Percentiles rank a stretch among this genome's conserved stretches.
These are phyloP conservation scores for Luperina nickerlii DNA, from an alignment of 2,888 invertebrate species.

Conservation along the genomic window DNA sequence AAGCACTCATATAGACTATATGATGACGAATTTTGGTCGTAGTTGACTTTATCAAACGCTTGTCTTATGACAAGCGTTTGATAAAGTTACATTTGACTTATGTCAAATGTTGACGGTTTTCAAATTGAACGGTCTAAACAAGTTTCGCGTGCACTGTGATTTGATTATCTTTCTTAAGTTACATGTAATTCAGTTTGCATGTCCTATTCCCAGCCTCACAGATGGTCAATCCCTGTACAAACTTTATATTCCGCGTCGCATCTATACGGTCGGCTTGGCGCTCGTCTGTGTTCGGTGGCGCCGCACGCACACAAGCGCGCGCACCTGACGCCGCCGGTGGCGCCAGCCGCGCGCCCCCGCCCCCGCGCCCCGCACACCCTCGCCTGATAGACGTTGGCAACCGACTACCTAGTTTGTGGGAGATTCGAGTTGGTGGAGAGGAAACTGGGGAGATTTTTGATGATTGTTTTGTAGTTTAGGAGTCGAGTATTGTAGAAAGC, in stretches of 20 bases:
- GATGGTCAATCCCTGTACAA: conserved; percentile 47
- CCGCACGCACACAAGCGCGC: conserved; percentile 88
- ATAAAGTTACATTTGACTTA: not conserved
- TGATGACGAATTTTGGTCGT: not conserved
- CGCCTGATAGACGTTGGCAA: conserved; percentile 69
- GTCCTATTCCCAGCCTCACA: conserved; percentile 32
- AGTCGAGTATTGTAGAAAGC: not conserved
- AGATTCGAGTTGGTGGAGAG: conserved; percentile 33
- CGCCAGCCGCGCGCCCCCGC: conserved; percentile 79
- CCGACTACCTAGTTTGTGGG: conserved; percentile 59
- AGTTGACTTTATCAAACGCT: conserved; percentile 30
- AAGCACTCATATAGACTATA: not conserved
- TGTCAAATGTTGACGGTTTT: not conserved
- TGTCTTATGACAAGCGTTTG: not conserved
- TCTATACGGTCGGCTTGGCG: conserved; percentile 66
- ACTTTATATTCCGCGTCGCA: conserved; percentile 32
- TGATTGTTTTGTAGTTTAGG: not conserved
- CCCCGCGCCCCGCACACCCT: conserved; percentile 68
- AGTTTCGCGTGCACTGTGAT: not conserved
- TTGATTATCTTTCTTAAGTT: not conserved
- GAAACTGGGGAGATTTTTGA: conserved; percentile 22
- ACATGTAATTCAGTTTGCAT: not conserved
- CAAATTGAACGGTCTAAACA: not conserved
- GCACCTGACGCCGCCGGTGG: conserved; percentile 90
- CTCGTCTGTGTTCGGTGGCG: conserved; percentile 79